phyloP scores from a whole-genome alignment of 53 echinoderm and acorn worm species.

The Apostichopus leukothele region DNA sequence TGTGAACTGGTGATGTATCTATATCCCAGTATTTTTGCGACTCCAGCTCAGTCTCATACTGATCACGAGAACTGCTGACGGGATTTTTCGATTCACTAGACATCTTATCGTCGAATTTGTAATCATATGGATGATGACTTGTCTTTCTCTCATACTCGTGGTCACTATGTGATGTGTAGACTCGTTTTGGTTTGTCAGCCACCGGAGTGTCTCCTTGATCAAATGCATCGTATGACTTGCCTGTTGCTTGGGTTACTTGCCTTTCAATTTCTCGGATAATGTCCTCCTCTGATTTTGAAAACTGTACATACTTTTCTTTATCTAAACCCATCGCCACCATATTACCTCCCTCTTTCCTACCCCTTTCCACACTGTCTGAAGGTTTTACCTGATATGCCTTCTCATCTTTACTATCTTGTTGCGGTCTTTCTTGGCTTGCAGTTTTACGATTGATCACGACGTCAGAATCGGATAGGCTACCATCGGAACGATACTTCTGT shows the following conservation, averaged over 20 bases:
- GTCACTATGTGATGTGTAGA: background rate
- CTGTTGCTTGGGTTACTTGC: slow-evolving; percentile 90
- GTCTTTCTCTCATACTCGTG: background rate
- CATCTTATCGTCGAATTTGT: background rate
- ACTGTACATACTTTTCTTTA: slow-evolving; percentile 49
- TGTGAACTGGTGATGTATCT: slow-evolving; percentile 43
- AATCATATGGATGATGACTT: background rate
- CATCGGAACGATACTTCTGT: slow-evolving; percentile 66
- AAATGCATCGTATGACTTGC: slow-evolving; percentile 83
- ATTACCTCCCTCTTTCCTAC: slow-evolving; percentile 67
- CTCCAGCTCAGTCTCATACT: slow-evolving; percentile 30
- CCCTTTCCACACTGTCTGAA: slow-evolving; percentile 27
- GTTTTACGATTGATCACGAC: slow-evolving; percentile 37
- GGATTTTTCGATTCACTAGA: background rate
- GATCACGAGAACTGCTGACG: background rate
- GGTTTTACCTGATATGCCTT: slow-evolving; percentile 18
- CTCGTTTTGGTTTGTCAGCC: background rate
- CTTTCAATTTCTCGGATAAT: slow-evolving; percentile 91
- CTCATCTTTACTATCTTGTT: slow-evolving; percentile 20
- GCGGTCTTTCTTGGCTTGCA: slow-evolving; percentile 50
- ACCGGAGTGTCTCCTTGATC: slow-evolving; percentile 69
- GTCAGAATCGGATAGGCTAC: slow-evolving; percentile 85
- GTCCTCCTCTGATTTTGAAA: slow-evolving; percentile 97
- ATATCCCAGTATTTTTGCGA: slow-evolving; percentile 46
- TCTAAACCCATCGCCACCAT: slow-evolving; percentile 53